These are phyloP conservation scores for Danio choprae DNA, from an alignment of 2,797 vertebrate genomes.

Conservation along the genomic window DNA sequence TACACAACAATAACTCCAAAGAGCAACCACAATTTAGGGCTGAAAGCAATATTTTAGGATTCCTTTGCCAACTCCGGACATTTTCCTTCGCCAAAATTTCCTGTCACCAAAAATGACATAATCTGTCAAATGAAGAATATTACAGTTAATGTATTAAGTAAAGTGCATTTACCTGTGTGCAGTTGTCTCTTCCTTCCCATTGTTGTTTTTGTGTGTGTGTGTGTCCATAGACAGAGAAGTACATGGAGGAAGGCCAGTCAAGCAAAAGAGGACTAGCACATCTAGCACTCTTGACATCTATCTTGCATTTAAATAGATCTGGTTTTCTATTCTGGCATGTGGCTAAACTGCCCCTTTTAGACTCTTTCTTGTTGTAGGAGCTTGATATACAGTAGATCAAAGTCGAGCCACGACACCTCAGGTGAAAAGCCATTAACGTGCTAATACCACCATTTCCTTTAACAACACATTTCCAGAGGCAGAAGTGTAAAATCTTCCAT, in stretches of 20 bases:
- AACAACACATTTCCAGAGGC: slow-evolving; percentile 41
- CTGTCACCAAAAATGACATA: background rate
- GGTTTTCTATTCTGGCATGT: background rate
- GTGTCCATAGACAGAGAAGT: background rate
- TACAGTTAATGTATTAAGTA: background rate
- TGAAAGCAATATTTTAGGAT: background rate
- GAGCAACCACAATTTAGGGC: background rate
- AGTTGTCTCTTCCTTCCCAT: background rate
- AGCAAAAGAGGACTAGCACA: slow-evolving; percentile 34
- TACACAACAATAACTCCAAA: background rate
- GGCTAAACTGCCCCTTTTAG: slow-evolving; percentile 7
- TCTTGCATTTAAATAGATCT: slow-evolving; percentile 8
- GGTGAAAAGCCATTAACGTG: slow-evolving; percentile 40
- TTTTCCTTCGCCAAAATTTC: background rate
- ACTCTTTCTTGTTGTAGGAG: background rate
- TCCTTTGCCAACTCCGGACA: background rate
- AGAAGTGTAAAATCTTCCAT: slow-evolving; percentile 62
- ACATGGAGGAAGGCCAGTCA: slow-evolving; percentile 10
- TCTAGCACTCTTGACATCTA: slow-evolving; percentile 1
- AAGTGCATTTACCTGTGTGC: slow-evolving; percentile 21
- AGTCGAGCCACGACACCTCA: slow-evolving; percentile 47
- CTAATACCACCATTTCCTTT: slow-evolving; percentile 47
- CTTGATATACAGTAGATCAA: slow-evolving; percentile 60
- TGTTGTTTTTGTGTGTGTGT: background rate
- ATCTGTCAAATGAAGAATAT: background rate